phyloP scores from a whole-genome alignment of 2,797 vertebrate genomes.

The Capromys pilorides region DNA sequence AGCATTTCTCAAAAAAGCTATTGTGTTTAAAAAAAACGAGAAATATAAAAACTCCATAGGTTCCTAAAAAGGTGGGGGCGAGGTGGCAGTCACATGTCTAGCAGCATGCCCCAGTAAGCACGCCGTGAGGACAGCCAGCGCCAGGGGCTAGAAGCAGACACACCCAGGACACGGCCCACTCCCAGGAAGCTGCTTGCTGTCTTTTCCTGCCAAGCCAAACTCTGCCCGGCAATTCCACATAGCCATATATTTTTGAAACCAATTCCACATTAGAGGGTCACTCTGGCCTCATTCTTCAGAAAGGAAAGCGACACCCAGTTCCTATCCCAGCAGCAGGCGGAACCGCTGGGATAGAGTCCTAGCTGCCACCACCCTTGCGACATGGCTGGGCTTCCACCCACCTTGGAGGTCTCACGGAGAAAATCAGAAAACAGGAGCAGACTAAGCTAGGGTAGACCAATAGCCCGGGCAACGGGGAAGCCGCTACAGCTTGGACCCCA shows the following conservation, averaged over 20 bases:
- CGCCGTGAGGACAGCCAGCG: background rate
- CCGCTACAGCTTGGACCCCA: background rate
- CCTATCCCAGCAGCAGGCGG: background rate
- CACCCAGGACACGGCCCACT: fast-evolving
- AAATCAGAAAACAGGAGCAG: background rate
- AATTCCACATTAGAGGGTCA: background rate
- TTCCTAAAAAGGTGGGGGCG: background rate
- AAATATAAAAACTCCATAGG: background rate
- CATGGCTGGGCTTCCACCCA: background rate
- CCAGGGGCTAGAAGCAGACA: background rate
- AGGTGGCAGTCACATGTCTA: background rate
- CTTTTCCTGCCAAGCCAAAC: background rate
- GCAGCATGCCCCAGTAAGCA: too few species aligned
- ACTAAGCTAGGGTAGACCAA: fast-evolving
- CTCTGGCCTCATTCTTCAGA: background rate
- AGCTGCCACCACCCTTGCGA: background rate
- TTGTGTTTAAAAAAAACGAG: background rate
- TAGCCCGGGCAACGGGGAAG: fast-evolving
- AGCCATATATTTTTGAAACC: background rate
- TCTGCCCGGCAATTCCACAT: background rate
- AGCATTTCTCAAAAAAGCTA: background rate
- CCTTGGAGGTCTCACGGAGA: background rate
- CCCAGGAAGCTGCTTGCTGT: fast-evolving
- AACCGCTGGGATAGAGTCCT: background rate
- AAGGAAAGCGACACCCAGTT: background rate